Conservation (phyloP, 2,797 vertebrate species). For the Parauchenoglanis punctatus region DNA sequence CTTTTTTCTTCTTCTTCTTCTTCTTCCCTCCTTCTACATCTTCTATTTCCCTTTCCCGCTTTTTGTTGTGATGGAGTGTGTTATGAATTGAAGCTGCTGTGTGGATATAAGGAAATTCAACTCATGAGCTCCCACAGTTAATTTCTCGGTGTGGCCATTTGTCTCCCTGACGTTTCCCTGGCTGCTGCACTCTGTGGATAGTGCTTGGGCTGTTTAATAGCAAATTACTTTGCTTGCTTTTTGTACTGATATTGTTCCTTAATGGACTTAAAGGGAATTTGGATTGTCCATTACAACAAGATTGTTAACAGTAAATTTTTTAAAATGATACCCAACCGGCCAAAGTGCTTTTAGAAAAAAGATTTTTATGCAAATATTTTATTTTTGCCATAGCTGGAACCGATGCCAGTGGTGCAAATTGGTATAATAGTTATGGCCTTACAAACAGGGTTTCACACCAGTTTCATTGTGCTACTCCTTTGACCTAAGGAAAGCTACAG, state of each 20-base stretch:
- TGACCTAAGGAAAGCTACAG: neutral
- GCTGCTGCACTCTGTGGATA: conserved; percentile 46
- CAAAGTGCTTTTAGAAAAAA: conserved; percentile 41
- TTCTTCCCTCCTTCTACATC: conserved; percentile 36
- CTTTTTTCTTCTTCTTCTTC: conserved; percentile 59
- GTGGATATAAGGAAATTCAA: conserved; percentile 55
- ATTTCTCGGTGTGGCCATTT: conserved; percentile 53
- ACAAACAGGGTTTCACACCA: neutral
- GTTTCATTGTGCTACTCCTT: neutral
- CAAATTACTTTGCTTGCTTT: conserved; percentile 58
- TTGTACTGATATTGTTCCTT: conserved; percentile 58
- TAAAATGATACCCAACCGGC: conserved; percentile 30
- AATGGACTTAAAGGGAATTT: conserved; percentile 56
- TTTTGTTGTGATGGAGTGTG: conserved; percentile 46
- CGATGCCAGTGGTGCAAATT: neutral
- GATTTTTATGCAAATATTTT: neutral
- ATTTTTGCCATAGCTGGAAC: neutral
- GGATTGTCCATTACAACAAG: conserved; percentile 48
- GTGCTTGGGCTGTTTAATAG: conserved; percentile 55
- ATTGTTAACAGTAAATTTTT: conserved; percentile 53
- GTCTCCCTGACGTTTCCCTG: conserved; percentile 57
- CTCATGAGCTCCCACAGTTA: conserved; percentile 57
- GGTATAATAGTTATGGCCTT: neutral
- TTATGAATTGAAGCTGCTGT: conserved; percentile 53
- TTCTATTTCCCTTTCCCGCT: neutral